A percentile compares a stretch with the other conserved stretches of the same genome.
phyloP scores from a whole-genome alignment of 2,113 vertebrate genomes.

The Oncorhynchus nerka region DNA sequence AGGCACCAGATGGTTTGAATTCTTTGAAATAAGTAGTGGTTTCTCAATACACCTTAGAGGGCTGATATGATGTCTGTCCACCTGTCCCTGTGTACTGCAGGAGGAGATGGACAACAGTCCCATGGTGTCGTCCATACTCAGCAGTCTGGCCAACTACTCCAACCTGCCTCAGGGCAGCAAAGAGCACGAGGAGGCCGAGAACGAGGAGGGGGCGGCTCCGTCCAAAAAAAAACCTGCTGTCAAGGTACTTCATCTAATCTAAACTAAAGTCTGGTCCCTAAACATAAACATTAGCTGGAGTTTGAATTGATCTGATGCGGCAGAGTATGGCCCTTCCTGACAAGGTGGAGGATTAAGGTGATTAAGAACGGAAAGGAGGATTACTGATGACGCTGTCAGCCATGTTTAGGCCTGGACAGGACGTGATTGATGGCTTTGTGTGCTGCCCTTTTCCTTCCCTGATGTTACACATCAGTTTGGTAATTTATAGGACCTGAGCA shows the following conservation, averaged over 20 bases:
- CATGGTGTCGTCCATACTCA: constrained; percentile 95
- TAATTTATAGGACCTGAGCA: constrained; percentile 28
- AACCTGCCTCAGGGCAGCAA: constrained; percentile 94
- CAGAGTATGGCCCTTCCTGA: not conserved
- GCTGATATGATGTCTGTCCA: not conserved
- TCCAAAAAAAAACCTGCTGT: constrained; percentile 61
- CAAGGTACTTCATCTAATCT: constrained; percentile 45
- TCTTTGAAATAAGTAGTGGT: no score
- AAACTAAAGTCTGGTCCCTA: not conserved
- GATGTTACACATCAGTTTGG: constrained; percentile 6
- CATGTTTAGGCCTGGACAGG: not conserved
- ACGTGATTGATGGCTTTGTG: not conserved
- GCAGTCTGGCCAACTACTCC: constrained; percentile 95
- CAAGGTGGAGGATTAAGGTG: no score
- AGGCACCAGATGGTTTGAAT: not conserved
- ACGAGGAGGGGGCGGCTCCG: constrained; percentile 81
- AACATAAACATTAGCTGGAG: not conserved
- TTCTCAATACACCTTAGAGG: not conserved
- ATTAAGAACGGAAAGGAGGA: no score
- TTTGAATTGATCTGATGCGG: not conserved
- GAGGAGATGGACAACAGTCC: constrained; percentile 99
- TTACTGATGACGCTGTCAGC: not conserved
- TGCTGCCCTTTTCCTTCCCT: constrained; percentile 12
- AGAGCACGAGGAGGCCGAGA: constrained; percentile 95
- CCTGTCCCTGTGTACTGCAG: constrained; percentile 60